Conservation (phyloP, 23 tunicate genomes). For the Clavelina lepadiformis region DNA sequence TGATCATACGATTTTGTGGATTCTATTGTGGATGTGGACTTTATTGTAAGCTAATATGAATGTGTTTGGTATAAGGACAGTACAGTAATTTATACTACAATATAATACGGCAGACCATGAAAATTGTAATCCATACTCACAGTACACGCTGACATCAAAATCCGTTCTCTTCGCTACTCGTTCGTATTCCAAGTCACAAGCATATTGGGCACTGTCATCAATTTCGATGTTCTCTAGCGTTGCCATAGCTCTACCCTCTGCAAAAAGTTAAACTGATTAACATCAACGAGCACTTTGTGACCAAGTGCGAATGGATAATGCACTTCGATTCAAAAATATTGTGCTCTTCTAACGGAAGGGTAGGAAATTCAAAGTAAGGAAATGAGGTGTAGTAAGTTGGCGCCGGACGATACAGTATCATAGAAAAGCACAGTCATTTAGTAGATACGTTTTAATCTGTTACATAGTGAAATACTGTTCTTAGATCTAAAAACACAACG, state of each 20-base stretch:
- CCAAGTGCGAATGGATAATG: background rate
- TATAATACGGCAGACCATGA: background rate
- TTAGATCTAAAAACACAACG: no score
- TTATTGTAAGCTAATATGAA: background rate
- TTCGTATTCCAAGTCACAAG: constrained; percentile 13
- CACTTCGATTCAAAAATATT: background rate
- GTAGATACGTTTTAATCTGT: no score
- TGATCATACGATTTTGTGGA: background rate
- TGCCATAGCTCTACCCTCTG: constrained; percentile 24
- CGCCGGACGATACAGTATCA: no score
- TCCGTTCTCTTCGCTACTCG: background rate
- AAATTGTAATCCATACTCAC: constrained; percentile 10
- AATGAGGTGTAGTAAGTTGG: no score
- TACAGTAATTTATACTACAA: no score
- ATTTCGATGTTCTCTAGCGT: constrained; percentile 7
- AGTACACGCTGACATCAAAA: constrained; percentile 14
- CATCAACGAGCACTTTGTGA: background rate
- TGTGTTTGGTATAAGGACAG: no score
- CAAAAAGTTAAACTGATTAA: background rate
- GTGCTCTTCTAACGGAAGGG: background rate
- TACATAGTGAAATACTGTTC: no score
- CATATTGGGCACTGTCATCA: constrained; percentile 7
- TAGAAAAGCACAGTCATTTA: no score
- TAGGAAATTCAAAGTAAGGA: no score
- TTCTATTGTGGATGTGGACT: background rate